phyloP scores from a whole-genome alignment of 2,797 vertebrate genomes.

The Sarcophilus harrisii region DNA sequence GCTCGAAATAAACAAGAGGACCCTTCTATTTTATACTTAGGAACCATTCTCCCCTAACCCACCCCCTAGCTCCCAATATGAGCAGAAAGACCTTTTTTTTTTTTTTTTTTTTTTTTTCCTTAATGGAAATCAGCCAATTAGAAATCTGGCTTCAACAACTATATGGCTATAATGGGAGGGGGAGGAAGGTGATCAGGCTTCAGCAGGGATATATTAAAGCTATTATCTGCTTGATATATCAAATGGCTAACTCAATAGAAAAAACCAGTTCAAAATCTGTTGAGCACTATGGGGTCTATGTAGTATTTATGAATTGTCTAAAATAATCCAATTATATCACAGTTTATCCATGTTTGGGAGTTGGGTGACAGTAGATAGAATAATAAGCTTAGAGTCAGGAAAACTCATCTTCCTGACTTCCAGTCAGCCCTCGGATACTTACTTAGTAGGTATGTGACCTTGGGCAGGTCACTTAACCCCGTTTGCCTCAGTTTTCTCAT shows the following conservation, averaged over 20 bases:
- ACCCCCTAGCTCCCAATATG: too few relatives aligned
- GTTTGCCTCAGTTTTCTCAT: neutral
- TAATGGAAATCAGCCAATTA: neutral
- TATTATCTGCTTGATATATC: neutral
- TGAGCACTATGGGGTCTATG: neutral
- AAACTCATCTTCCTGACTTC: neutral
- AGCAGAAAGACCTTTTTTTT: neutral
- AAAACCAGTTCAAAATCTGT: neutral
- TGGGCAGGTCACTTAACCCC: neutral
- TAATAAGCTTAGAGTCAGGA: neutral
- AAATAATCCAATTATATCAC: neutral
- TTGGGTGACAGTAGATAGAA: neutral
- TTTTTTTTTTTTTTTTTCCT: neutral
- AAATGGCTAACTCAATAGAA: neutral
- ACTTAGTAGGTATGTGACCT: neutral
- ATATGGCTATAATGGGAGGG: neutral
- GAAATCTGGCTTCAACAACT: neutral
- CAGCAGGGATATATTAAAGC: neutral
- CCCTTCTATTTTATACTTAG: neutral
- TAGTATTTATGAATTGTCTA: neutral
- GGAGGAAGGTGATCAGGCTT: neutral
- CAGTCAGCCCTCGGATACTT: neutral
- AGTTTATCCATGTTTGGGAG: neutral
- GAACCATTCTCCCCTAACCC: neutral
- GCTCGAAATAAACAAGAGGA: neutral